Percentiles rank a stretch among this genome's conserved stretches.
phyloP scores from a whole-genome alignment of 2,888 invertebrate genomes.

The Kuschelorhynchus macadamiae region DNA sequence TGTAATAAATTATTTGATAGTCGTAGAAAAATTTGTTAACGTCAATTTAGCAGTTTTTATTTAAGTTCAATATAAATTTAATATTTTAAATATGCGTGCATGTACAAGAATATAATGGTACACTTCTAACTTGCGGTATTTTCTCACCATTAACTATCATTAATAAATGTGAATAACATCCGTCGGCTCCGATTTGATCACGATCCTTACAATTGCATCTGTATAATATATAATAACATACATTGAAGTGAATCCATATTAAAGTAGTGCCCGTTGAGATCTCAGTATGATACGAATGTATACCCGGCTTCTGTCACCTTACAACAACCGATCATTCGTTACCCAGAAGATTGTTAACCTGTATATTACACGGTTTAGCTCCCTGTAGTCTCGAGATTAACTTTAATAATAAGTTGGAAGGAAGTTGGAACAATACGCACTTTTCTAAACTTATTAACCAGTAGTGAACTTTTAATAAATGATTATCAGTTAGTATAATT shows the following conservation, averaged over 20 bases:
- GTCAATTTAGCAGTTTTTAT: too few relatives aligned
- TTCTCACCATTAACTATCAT: too few relatives aligned
- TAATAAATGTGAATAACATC: too few relatives aligned
- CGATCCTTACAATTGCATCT: slow-evolving; percentile 50
- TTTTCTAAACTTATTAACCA: not conserved
- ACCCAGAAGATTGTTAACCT: slow-evolving; percentile 19
- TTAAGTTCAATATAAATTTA: too few relatives aligned
- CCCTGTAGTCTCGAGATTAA: slow-evolving; percentile 8
- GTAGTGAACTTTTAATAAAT: not conserved
- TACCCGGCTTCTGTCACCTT: slow-evolving; percentile 60
- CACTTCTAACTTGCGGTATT: too few relatives aligned
- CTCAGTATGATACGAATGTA: slow-evolving; percentile 58
- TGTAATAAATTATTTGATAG: too few relatives aligned
- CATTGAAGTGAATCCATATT: slow-evolving; percentile 61
- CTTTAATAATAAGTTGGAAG: slow-evolving; percentile 6
- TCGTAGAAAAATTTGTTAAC: too few relatives aligned
- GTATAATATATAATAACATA: slow-evolving; percentile 54
- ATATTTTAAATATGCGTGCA: too few relatives aligned
- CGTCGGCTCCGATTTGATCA: slow-evolving; percentile 43
- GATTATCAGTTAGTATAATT: not conserved
- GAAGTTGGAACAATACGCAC: slow-evolving; percentile 8
- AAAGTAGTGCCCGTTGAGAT: slow-evolving; percentile 58
- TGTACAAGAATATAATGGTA: too few relatives aligned
- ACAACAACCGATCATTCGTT: slow-evolving; percentile 55
- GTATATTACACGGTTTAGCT: slow-evolving; percentile 3